Conservation (phyloP, 2,797 vertebrate genomes). For the Psittacula echo region DNA sequence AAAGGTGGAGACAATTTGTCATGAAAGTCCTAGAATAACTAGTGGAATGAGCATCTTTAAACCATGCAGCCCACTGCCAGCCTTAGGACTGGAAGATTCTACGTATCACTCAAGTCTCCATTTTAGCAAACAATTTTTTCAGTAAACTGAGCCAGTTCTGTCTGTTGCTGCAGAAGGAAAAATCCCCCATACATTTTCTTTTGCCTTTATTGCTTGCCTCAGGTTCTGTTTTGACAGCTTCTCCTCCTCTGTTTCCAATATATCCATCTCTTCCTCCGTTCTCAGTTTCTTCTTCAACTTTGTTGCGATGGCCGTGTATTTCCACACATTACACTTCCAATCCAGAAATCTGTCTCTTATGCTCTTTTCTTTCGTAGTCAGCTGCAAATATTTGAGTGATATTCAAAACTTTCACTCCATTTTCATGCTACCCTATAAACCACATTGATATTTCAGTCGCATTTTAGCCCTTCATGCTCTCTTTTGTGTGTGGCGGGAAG, state of each 20-base stretch:
- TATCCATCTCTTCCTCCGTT: background rate
- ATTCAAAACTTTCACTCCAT: background rate
- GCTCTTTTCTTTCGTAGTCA: background rate
- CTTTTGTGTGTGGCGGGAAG: background rate
- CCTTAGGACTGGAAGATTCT: background rate
- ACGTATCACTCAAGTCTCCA: background rate
- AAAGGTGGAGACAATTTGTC: background rate
- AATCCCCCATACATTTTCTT: background rate
- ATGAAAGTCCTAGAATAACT: background rate
- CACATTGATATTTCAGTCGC: background rate
- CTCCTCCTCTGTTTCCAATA: background rate
- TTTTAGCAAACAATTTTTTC: background rate
- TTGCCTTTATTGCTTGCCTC: background rate
- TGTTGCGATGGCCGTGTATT: background rate
- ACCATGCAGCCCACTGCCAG: background rate
- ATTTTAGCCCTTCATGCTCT: background rate
- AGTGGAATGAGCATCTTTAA: background rate
- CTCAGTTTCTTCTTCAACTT: background rate
- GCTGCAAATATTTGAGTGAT: background rate
- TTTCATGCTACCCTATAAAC: background rate
- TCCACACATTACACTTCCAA: background rate
- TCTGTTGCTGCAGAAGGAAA: background rate
- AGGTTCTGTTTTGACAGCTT: constrained; percentile 10
- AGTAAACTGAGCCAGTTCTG: background rate
- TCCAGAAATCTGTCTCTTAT: background rate